Conservation (phyloP, 2,797 vertebrate species). For the Eulemur coronatus region DNA sequence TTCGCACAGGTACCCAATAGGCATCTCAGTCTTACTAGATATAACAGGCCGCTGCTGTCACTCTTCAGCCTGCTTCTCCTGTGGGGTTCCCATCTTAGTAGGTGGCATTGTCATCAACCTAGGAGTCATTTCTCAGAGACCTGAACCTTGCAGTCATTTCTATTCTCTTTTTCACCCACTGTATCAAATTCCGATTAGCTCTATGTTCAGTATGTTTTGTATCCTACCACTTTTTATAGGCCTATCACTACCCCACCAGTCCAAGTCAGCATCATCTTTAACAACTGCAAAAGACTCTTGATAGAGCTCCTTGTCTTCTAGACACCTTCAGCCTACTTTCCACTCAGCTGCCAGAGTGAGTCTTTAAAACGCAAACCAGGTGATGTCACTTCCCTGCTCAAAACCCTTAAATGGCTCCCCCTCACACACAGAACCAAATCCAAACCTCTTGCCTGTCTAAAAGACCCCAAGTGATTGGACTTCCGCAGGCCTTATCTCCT, state of each 20-base stretch:
- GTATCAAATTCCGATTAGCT: neutral
- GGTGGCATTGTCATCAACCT: neutral
- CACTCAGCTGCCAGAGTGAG: neutral
- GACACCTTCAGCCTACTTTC: neutral
- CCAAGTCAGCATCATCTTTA: neutral
- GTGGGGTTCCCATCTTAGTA: neutral
- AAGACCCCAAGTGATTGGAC: neutral
- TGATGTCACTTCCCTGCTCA: neutral
- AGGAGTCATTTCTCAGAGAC: neutral
- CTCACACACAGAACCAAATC: neutral
- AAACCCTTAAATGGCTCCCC: neutral
- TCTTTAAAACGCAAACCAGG: neutral
- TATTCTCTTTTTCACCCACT: neutral
- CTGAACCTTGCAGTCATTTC: neutral
- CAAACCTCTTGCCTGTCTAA: neutral
- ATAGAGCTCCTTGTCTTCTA: neutral
- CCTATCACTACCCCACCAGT: neutral
- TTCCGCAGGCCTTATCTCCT: neutral
- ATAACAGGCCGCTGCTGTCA: neutral
- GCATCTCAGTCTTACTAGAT: neutral
- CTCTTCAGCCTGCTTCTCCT: neutral
- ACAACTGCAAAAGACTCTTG: neutral
- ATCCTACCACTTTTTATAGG: neutral
- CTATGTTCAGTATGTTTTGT: neutral
- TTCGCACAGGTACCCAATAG: neutral